Conservation (phyloP, 2,888 invertebrate genomes). For the Mechanitis messenoides region DNA sequence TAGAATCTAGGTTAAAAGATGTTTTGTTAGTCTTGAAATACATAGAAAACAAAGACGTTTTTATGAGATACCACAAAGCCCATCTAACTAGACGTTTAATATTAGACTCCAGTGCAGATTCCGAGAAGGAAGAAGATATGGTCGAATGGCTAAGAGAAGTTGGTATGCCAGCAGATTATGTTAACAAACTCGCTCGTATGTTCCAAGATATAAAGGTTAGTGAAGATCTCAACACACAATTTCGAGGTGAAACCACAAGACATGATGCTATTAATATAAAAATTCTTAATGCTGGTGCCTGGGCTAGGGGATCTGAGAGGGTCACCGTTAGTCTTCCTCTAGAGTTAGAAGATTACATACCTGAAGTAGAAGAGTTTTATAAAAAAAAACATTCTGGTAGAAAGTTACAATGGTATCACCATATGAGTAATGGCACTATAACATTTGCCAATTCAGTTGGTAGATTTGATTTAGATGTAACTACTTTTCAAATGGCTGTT, state of each 20-base stretch:
- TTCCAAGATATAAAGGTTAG: conserved; percentile 98
- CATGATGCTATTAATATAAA: conserved; percentile 97
- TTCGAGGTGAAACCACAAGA: conserved; percentile 87
- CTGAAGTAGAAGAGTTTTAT: conserved; percentile 99
- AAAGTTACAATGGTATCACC: conserved; percentile 99
- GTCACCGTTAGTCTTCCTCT: conserved; percentile 97
- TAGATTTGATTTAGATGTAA: conserved; percentile 97
- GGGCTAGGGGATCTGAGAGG: conserved; percentile 96
- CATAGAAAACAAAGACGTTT: conserved; percentile 99
- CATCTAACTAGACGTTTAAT: conserved; percentile 96
- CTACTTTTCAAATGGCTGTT: conserved; percentile 99
- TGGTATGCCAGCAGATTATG: conserved; percentile 99
- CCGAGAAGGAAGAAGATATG: conserved; percentile 99
- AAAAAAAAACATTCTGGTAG: conserved; percentile 97
- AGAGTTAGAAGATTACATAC: conserved; percentile 98
- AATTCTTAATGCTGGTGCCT: conserved; percentile 98
- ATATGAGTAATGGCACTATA: conserved; percentile 99
- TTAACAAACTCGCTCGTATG: conserved; percentile 98
- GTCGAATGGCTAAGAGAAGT: conserved; percentile 98
- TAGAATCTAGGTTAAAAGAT: conserved; percentile 94
- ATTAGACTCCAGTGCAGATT: conserved; percentile 98
- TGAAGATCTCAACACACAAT: conserved; percentile 96
- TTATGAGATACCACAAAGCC: conserved; percentile 99
- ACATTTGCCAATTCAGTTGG: conserved; percentile 95
- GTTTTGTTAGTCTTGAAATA: conserved; percentile 98